Base-by-base conservation (phyloP, 2,888 invertebrate species). In the Cylloceria caligata region DNA sequence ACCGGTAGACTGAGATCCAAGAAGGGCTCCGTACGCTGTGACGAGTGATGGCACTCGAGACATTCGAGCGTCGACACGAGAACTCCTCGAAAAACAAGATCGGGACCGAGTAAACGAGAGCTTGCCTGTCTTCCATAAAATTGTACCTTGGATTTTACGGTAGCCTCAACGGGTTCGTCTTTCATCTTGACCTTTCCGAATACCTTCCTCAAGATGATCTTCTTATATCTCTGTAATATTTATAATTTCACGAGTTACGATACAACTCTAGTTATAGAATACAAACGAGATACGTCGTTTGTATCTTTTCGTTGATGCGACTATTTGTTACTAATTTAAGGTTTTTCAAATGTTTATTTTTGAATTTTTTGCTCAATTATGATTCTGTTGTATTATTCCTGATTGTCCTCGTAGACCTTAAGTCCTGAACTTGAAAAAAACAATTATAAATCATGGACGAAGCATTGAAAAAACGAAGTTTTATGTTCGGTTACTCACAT, bases 1-100 rank as follows among this genome's bases (percentile, higher is more conserved):
- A 99, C 96, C 0, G 99, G 98, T 82, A 99, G 94, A 81, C 99
- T 99, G 85, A 99, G 94, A 93, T 99, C 99, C 73, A 99, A 94
- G 93, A 99, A 99, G 89, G 97, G 96, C 93, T 99, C 99, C 72
- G 96, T 96, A 13, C 97, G 95, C 89, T 97, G 96, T 0, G 98
- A 98, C 11, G 96, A 95, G 93, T 97, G 96, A 82, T 95, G 94
- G 91, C 99, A 99, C 83, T 97, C 97, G 88, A 97, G 96, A 92
- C 99, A 99, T 79, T 97, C 96, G 47, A 98, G 93, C 0, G 97
- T 97, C 36, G 98, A 99, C 1, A 99, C 97, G 13, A 99, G 94
- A 89, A 97, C 96, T 0, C 99, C 99, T 34, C 98, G 96, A 94
- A 99, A 99, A 69, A 99, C 96, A 91, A 96, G 96, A 92, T 99